These are phyloP conservation scores for Neelides folsomi DNA, from an alignment of 2,888 invertebrate species.

Conservation along the genomic window DNA sequence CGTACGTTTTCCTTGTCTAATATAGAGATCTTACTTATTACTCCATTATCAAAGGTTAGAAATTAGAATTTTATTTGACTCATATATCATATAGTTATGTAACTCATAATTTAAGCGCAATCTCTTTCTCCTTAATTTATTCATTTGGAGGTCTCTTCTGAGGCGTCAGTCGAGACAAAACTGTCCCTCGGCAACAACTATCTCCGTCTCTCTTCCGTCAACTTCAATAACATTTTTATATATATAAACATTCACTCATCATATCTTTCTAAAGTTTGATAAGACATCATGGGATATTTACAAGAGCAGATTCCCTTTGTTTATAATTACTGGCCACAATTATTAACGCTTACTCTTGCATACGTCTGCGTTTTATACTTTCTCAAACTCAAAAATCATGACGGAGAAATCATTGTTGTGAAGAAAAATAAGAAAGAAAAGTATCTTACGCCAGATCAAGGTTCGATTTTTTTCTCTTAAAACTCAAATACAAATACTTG, in stretches of 20 bases:
- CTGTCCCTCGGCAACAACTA: neutral
- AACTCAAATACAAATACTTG: too few relatives aligned
- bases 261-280: too few relatives aligned
- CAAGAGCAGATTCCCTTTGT: conserved; percentile 19
- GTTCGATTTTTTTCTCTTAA: conserved; percentile 6
- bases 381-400: conserved; percentile 11
- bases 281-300: conserved; percentile 12
- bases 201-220: neutral
- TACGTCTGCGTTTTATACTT: conserved; percentile 16
- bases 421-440: conserved; percentile 10
- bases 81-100: too few relatives aligned
- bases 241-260: too few relatives aligned
- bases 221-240: neutral
- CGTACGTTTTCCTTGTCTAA: too few relatives aligned
- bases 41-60: too few relatives aligned
- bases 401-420: conserved; percentile 1
- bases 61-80: too few relatives aligned
- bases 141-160: too few relatives aligned
- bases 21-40: too few relatives aligned
- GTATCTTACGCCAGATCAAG: conserved; percentile 20
- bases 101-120: too few relatives aligned
- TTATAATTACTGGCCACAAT: conserved; percentile 25
- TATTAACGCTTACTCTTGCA: conserved; percentile 8
- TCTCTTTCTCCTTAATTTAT: too few relatives aligned
- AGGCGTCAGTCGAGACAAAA: neutral